Conservation (phyloP, 1,140 invertebrate species). For the Solenopsis fugax region DNA sequence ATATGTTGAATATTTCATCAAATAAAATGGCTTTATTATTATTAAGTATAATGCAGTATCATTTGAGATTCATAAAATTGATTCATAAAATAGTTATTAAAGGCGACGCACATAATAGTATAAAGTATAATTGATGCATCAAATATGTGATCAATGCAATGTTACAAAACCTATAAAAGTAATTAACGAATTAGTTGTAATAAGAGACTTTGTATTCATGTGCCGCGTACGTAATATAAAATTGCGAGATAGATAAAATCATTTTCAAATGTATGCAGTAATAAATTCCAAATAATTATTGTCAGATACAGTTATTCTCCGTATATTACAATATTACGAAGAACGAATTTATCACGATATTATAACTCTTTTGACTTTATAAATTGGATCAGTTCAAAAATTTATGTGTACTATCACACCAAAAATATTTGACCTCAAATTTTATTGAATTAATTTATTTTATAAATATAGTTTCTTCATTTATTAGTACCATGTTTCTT, state of each 20-base stretch:
- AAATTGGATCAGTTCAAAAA: background rate
- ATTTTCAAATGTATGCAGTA: constrained; percentile 2
- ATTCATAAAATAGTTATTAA: constrained; percentile 41
- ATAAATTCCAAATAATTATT: constrained; percentile 33
- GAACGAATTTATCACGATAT: constrained; percentile 40
- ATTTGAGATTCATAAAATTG: constrained; percentile 11
- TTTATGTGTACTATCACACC: background rate
- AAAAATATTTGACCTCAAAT: background rate
- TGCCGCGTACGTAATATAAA: background rate
- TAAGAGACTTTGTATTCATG: constrained; percentile 19
- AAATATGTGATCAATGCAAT: background rate
- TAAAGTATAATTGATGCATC: background rate
- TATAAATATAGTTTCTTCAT: constrained; percentile 5
- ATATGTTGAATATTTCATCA: constrained; percentile 15
- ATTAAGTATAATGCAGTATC: background rate
- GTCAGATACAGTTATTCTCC: constrained; percentile 6
- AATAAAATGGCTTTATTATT: constrained; percentile 28
- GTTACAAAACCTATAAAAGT: constrained; percentile 27
- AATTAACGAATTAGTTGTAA: constrained; percentile 23
- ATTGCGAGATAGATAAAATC: constrained; percentile 20
- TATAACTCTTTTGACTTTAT: constrained; percentile 40
- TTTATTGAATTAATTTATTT: constrained; percentile 23
- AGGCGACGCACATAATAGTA: constrained; percentile 1
- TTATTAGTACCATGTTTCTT: background rate
- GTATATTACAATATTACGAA: constrained; percentile 3